phyloP scores from a whole-genome alignment of 2,113 vertebrate species.

The Okapia johnstoni region DNA sequence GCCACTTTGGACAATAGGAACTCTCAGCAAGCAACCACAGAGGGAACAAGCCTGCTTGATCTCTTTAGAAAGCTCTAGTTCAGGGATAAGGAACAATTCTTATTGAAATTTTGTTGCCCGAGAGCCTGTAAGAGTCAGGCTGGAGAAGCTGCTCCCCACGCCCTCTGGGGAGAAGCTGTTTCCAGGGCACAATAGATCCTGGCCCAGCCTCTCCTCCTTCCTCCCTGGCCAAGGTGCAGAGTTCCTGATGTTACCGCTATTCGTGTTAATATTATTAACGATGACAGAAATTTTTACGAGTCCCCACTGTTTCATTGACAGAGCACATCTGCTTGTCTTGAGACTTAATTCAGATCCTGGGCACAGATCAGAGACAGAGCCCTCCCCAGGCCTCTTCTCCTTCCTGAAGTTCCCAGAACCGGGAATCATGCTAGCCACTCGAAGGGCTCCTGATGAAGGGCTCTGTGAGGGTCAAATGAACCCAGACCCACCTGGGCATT shows the following conservation, averaged over 20 bases:
- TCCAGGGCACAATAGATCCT: neutral
- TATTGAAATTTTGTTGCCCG: neutral
- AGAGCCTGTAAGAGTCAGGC: neutral
- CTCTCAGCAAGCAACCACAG: neutral
- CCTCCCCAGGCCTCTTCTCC: neutral
- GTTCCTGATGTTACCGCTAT: neutral
- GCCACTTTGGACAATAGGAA: conserved; percentile 12
- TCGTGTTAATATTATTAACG: neutral
- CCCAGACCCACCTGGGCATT: neutral
- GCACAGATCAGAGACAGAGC: neutral
- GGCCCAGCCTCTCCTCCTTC: neutral
- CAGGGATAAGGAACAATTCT: neutral
- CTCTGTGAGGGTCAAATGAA: neutral
- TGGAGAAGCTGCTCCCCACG: neutral
- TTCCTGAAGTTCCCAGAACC: neutral
- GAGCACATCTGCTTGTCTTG: neutral
- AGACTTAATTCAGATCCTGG: neutral
- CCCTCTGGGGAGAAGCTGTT: neutral
- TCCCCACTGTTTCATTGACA: neutral
- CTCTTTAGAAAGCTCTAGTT: neutral
- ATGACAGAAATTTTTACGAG: neutral
- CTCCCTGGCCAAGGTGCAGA: neutral
- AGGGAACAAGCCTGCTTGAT: neutral
- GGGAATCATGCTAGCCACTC: accelerated
- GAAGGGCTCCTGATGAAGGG: accelerated